Evolutionary conservation across 53 echinoderm and acorn worm genomes (phyloP).

Genomic region (Echinometra lucunter): DNA sequence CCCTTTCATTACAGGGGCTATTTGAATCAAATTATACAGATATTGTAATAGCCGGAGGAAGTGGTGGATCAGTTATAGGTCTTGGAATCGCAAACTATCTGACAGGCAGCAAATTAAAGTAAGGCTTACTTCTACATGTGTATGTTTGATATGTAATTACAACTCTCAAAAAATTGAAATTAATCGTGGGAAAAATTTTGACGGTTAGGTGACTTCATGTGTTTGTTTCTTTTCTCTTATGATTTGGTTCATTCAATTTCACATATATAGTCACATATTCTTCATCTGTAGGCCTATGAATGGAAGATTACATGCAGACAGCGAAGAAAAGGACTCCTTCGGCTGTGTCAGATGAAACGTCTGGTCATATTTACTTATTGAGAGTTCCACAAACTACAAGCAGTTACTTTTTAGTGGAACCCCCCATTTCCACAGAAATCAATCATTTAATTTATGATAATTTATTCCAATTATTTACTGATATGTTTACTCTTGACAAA

Average conservation of each 20-base stretch:
- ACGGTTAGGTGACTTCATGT: too few relatives aligned
- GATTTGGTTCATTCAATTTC: not conserved
- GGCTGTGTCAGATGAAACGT: not conserved
- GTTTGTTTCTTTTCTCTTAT: not conserved
- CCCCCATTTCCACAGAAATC: too few relatives aligned
- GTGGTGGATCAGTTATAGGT: constrained; percentile 81
- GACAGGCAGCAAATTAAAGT: constrained; percentile 86
- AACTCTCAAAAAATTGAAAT: too few relatives aligned
- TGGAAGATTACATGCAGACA: not conserved
- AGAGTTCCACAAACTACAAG: too few relatives aligned
- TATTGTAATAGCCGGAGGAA: constrained; percentile 78
- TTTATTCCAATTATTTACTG: too few relatives aligned
- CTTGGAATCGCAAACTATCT: constrained; percentile 86
- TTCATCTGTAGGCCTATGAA: not conserved
- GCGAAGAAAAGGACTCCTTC: too few relatives aligned
- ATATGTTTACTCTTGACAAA: too few relatives aligned
- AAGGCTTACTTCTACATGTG: not conserved
- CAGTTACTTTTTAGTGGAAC: too few relatives aligned
- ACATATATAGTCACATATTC: not conserved
- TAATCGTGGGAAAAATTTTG: too few relatives aligned
- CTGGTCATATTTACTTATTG: too few relatives aligned
- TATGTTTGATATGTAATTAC: too few relatives aligned
- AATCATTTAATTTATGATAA: too few relatives aligned
- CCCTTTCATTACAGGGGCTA: constrained; percentile 69
- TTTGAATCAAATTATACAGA: constrained; percentile 78